Conservation (phyloP, 1,140 invertebrate genomes). For the Brachionus asplanchnoidis region DNA sequence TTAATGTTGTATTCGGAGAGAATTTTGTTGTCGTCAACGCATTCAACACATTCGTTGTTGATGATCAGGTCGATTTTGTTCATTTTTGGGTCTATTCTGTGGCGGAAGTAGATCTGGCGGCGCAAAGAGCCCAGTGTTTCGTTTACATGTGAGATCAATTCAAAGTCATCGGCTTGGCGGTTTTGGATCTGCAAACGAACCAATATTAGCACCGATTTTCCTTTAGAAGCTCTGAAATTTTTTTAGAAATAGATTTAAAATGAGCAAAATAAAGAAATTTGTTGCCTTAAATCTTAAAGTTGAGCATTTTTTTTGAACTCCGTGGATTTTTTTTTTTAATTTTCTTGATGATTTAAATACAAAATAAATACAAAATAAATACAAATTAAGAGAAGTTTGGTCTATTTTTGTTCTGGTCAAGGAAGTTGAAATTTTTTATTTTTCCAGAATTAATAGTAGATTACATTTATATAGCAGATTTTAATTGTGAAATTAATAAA, state of each 20-base stretch:
- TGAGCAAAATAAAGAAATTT: background rate
- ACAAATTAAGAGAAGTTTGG: too few relatives aligned
- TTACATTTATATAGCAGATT: too few relatives aligned
- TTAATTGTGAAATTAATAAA: too few relatives aligned
- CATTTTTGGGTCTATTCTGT: conserved; percentile 57
- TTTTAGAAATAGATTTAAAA: conserved; percentile 45
- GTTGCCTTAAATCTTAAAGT: too few relatives aligned
- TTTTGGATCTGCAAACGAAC: conserved; percentile 83
- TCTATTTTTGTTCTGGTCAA: too few relatives aligned
- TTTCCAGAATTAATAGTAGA: too few relatives aligned
- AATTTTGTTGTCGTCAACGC: conserved; percentile 78
- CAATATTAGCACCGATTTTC: conserved; percentile 78
- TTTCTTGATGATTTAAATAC: background rate
- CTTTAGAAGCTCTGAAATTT: conserved; percentile 69
- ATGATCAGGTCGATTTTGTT: conserved; percentile 80
- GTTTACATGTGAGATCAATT: conserved; percentile 85
- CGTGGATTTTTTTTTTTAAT: background rate
- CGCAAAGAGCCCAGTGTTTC: conserved; percentile 79
- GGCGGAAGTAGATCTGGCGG: conserved; percentile 62
- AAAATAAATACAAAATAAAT: too few relatives aligned
- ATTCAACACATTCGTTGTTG: conserved; percentile 80
- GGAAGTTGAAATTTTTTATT: too few relatives aligned
- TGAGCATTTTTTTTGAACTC: background rate
- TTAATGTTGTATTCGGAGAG: conserved; percentile 77
- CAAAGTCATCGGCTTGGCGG: conserved; percentile 82